Evolutionary conservation across 1,140 invertebrate genomes (phyloP), one percentile per base, ranked within the genome.

Genomic region (Nasonia longicornis): DNA sequence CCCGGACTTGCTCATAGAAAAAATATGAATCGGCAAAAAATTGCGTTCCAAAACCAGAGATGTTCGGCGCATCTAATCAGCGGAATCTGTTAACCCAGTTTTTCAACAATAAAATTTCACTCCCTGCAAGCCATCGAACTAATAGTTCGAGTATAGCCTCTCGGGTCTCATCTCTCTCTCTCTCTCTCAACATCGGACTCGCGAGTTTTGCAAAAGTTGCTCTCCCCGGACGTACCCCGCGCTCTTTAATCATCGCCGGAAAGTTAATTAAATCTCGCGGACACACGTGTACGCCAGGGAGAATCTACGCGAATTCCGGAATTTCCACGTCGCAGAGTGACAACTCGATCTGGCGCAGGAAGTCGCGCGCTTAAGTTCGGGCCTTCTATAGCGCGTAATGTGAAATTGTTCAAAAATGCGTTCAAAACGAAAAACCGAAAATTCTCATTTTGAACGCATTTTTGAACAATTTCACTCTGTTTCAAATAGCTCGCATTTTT

Each of bases 61-160:
- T 20, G 2, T 10, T 6, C 70, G 3, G 31, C 16, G 29, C 2
- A 16, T 52, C 42, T 58, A 76, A 38, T 76, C 74, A 76, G 64
- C 64, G 58, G 66, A 76, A 76, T 66, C 31, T 58, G 58, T 76
- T 76, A 76, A 76, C 74, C 74, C 31, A 76, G 29, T 76, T 76
- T 76, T 20, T 2, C 48, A 52, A 52, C 48, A 16, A 52, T 52
- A 12, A 64, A 74, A 74, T 45, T 74, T 12, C 29, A 16, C 11
- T 10, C 4, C 22, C 6, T 31, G 14, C 70, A 10, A 58, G 6
- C 16, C 20, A 58, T n/a, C 16, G 20, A 58, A 58, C 52, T 58
- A 58, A 58, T n/a, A 8, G 52, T n/a, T 58, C 52, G 52, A 58
- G 52, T 58, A 26, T 26, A 14, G 52, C 52, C 52, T 58, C 52